These are phyloP conservation scores for Choloepus hoffmanni DNA, from an alignment of 2,113 vertebrate genomes.

Conservation along the genomic window DNA sequence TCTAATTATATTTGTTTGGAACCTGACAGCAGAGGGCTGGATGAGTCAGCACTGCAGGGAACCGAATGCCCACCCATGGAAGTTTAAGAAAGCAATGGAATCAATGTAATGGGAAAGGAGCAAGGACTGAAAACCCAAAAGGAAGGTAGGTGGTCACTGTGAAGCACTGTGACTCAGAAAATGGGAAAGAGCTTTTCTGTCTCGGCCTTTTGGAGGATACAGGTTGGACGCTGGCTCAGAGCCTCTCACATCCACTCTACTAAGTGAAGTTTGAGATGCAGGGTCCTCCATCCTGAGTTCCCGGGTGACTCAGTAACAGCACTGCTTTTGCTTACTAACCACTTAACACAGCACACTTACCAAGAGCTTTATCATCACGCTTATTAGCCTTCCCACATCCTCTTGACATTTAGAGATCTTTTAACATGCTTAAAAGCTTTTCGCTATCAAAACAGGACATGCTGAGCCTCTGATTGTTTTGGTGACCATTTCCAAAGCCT, in stretches of 20 bases:
- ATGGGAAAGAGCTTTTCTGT: not conserved
- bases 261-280: no score
- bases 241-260: not conserved
- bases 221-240: not conserved
- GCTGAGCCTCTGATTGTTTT: not conserved
- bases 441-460: constrained; percentile 60
- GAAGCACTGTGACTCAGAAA: constrained; percentile 16
- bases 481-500: not conserved
- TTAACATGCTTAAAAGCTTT: constrained; percentile 60
- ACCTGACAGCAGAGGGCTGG: constrained; percentile 58
- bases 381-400: constrained; percentile 64
- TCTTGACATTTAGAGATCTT: constrained; percentile 48
- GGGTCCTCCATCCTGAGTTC: not conserved
- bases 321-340: not conserved
- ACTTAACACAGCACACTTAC: not conserved
- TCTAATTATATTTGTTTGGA: constrained; percentile 71
- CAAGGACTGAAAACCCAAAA: not conserved
- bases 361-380: constrained; percentile 17
- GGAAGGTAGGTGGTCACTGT: not conserved
- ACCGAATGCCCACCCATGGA: constrained; percentile 39
- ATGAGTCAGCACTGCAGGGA: constrained; percentile 71
- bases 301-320: not conserved
- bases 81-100: constrained; percentile 66
- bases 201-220: not conserved
- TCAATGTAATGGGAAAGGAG: not conserved